A percentile compares a stretch with the other conserved stretches of the same genome.
Conservation (phyloP, 2,797 vertebrate genomes). For the Anas bernieri region DNA sequence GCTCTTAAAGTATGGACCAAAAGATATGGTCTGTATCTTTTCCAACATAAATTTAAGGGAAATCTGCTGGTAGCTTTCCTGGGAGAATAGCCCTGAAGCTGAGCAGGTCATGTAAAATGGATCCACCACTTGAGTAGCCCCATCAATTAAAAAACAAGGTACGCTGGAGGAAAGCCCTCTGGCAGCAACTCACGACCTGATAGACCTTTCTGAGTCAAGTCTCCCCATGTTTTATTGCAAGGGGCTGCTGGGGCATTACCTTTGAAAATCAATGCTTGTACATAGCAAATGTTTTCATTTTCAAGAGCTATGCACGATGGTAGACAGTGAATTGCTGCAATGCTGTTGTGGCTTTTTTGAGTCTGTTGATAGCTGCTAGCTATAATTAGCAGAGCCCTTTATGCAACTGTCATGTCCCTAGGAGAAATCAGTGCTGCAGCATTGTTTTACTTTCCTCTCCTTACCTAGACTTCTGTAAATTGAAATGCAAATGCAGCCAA, state of each 20-base stretch:
- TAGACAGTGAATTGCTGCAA: neutral
- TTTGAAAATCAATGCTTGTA: constrained; percentile 12
- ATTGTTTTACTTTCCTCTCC: neutral
- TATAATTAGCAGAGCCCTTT: constrained; percentile 49
- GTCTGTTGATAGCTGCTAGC: neutral
- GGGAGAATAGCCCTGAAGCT: neutral
- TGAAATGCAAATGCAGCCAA: neutral
- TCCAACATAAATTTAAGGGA: neutral
- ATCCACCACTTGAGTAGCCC: neutral
- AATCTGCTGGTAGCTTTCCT: neutral
- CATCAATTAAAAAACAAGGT: constrained; percentile 8
- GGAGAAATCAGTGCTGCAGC: constrained; percentile 9
- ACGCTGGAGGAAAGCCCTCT: neutral
- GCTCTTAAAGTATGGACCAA: neutral
- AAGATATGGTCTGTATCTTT: neutral
- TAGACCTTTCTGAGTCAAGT: neutral
- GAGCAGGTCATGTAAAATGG: neutral
- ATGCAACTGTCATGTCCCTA: constrained; percentile 1
- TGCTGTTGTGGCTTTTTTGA: constrained; percentile 10
- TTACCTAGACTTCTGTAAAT: neutral
- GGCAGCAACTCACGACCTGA: neutral
- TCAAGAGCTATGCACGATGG: neutral
- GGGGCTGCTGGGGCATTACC: neutral
- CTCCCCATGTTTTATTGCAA: neutral
- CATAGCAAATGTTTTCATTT: neutral